These are phyloP conservation scores for Jaculus jaculus DNA, from an alignment of 2,113 vertebrate genomes.

Conservation along the genomic window DNA sequence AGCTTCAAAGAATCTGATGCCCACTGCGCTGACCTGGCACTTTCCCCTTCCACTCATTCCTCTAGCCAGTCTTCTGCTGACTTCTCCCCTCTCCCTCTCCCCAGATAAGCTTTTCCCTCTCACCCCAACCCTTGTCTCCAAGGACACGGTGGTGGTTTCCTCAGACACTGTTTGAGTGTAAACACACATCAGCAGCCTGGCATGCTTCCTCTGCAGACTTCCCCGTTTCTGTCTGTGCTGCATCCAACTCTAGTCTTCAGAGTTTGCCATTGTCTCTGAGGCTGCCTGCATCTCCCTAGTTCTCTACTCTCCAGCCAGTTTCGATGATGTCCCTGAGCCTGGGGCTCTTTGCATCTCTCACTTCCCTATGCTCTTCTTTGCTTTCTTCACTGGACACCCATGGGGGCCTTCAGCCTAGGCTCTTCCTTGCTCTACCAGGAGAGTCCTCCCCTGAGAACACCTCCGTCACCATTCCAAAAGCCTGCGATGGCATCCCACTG, in stretches of 20 bases:
- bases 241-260: background rate
- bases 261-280: background rate
- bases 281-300: background rate
- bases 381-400: background rate
- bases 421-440: background rate
- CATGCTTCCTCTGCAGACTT: slow-evolving; percentile 57
- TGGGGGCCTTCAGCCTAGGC: background rate
- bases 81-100: background rate
- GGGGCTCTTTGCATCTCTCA: background rate
- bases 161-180: background rate
- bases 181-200: background rate
- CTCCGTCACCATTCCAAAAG: background rate
- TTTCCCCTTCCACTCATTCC: background rate
- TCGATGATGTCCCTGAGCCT: background rate
- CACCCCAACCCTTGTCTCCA: background rate
- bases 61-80: too few relatives aligned
- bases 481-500: background rate
- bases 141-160: background rate
- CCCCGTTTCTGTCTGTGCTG: slow-evolving; percentile 38
- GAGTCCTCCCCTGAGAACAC: background rate
- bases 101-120: rapidly evolving
- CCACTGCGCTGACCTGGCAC: background rate
- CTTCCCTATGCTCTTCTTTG: background rate
- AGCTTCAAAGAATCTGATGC: background rate
- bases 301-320: background rate